These are phyloP conservation scores for Volucella inflata DNA, from an alignment of 2,888 invertebrate genomes.

Conservation along the genomic window DNA sequence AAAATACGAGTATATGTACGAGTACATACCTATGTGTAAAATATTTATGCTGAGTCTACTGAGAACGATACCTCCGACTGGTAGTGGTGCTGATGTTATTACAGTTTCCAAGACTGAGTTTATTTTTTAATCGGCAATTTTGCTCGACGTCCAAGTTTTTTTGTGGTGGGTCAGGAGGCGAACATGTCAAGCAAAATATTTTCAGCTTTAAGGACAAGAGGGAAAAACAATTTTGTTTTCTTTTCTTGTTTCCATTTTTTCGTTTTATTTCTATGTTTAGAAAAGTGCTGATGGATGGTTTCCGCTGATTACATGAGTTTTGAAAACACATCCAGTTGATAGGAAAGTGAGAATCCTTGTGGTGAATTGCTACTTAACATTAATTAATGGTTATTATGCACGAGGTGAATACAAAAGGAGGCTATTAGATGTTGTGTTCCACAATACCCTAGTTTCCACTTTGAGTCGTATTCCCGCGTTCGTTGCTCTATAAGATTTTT, in stretches of 20 bases:
- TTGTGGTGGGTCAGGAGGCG: neutral
- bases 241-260: constrained; percentile 18
- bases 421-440: constrained; percentile 57
- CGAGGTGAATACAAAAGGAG: constrained; percentile 59
- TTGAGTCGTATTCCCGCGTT: constrained; percentile 18
- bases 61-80: neutral
- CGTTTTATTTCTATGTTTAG: neutral
- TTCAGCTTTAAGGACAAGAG: neutral
- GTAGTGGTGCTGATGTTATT: too few relatives aligned
- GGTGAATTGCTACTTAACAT: constrained; percentile 72
- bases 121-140: too few relatives aligned
- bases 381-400: constrained; percentile 65
- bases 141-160: neutral
- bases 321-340: constrained; percentile 60
- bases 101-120: too few relatives aligned
- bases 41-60: constrained; percentile 16
- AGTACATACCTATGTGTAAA: too few relatives aligned
- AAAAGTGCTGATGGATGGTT: constrained; percentile 53
- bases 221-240: constrained; percentile 10
- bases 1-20: too few relatives aligned
- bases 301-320: constrained; percentile 63
- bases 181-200: neutral
- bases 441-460: constrained; percentile 13
- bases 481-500: neutral
- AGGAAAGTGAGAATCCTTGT: constrained; percentile 59